These are phyloP conservation scores for Choloepus didactylus DNA, from an alignment of 2,797 vertebrate species.

Conservation along the genomic window DNA sequence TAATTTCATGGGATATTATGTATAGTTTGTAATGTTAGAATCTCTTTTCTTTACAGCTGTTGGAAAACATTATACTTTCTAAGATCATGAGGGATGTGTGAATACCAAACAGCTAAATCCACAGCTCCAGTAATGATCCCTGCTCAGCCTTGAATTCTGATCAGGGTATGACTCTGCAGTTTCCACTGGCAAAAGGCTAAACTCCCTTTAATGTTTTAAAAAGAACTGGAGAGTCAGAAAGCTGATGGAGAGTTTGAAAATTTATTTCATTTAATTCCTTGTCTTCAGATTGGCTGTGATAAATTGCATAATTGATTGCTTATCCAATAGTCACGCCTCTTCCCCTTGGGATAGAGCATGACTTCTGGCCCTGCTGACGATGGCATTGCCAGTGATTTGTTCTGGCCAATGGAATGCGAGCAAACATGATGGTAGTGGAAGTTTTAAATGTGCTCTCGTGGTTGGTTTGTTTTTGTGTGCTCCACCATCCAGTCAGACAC, in stretches of 20 bases:
- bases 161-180: background rate
- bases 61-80: constrained; percentile 86
- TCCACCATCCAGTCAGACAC: rapidly evolving
- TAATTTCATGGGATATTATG: constrained; percentile 87
- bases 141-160: constrained; percentile 28
- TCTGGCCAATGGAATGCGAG: background rate
- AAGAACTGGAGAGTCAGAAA: background rate
- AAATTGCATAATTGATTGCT: background rate
- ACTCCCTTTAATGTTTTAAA: background rate
- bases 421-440: rapidly evolving
- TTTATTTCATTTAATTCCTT: constrained; percentile 63
- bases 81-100: constrained; percentile 82
- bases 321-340: background rate
- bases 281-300: background rate
- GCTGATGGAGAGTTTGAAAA: constrained; percentile 54
- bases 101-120: constrained; percentile 83
- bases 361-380: background rate
- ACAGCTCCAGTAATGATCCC: constrained; percentile 79
- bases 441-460: rapidly evolving
- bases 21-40: constrained; percentile 83
- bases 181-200: background rate
- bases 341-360: background rate
- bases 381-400: rapidly evolving
- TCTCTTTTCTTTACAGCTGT: constrained; percentile 87
- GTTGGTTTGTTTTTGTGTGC: background rate